phyloP scores from a whole-genome alignment of 2,888 invertebrate genomes.

The Molanna angustata region DNA sequence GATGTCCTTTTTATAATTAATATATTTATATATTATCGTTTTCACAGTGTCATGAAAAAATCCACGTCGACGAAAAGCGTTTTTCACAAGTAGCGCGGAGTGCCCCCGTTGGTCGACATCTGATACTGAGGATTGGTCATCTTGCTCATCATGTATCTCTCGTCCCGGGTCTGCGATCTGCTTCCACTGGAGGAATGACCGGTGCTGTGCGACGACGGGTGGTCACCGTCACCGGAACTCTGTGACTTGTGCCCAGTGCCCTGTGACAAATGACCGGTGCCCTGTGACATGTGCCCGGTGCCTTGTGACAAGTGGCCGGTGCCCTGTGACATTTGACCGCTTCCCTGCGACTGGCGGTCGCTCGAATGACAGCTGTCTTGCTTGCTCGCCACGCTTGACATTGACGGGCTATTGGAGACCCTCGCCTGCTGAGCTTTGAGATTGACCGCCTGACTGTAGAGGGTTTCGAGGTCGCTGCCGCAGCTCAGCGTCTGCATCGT shows the following conservation, averaged over 20 bases:
- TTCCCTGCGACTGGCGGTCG: not conserved
- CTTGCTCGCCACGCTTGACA: not conserved
- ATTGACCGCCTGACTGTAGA: not conserved
- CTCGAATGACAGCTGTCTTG: not conserved
- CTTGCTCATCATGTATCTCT: conserved; percentile 1
- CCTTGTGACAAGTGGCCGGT: not conserved
- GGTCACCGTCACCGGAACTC: not conserved
- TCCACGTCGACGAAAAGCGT: conserved; percentile 20
- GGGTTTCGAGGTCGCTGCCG: not conserved
- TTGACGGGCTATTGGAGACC: not conserved
- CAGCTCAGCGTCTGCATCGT: not conserved
- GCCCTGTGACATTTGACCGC: not conserved
- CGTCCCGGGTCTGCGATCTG: conserved; percentile 4
- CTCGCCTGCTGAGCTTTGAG: not conserved
- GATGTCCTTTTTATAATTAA: too few species aligned
- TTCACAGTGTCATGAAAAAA: conserved; percentile 29
- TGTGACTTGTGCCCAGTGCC: not conserved
- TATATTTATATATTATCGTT: too few species aligned
- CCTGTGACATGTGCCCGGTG: not conserved
- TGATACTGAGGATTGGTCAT: conserved; percentile 24
- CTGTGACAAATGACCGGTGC: not conserved
- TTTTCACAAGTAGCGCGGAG: conserved; percentile 30
- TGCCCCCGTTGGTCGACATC: conserved; percentile 15
- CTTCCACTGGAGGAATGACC: not conserved
- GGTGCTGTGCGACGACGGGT: not conserved